Conservation (phyloP, 2,113 vertebrate species). For the Oryzias javanicus region DNA sequence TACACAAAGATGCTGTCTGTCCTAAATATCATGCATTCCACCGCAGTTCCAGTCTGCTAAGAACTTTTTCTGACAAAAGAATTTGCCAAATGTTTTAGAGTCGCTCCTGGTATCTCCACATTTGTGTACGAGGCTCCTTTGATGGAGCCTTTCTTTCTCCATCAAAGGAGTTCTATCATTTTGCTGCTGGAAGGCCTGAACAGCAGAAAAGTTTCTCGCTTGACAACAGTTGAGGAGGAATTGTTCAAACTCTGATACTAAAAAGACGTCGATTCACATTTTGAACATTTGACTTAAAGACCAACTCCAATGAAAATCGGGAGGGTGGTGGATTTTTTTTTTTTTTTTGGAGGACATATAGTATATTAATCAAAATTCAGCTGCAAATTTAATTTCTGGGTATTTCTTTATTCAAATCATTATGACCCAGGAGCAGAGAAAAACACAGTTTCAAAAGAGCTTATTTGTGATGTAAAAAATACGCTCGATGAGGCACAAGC, state of each 20-base stretch:
- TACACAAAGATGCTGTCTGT: conserved; percentile 39
- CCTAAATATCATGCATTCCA: conserved; percentile 51
- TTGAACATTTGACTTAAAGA: not conserved
- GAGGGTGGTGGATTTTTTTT: too few relatives aligned
- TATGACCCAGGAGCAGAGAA: too few relatives aligned
- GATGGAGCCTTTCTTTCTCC: conserved; percentile 8
- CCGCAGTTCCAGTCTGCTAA: conserved; percentile 34
- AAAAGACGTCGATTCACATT: not conserved
- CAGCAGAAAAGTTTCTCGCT: conserved; percentile 10
- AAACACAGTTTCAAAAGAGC: too few relatives aligned
- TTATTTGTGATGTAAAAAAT: too few relatives aligned
- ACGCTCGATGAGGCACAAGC: too few relatives aligned
- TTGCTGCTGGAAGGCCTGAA: not conserved
- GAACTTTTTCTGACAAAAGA: conserved; percentile 47
- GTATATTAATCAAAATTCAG: too few relatives aligned
- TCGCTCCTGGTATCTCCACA: conserved; percentile 8
- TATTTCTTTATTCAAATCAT: too few relatives aligned
- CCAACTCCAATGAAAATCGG: too few relatives aligned
- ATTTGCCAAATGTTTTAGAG: conserved; percentile 16
- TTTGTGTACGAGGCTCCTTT: conserved; percentile 14
- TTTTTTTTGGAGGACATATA: too few relatives aligned
- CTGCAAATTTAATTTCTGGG: too few relatives aligned
- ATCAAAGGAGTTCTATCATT: conserved; percentile 23
- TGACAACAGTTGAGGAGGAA: not conserved
- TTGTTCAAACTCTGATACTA: not conserved